Conservation (phyloP, 2,113 vertebrate species). For the Pseudorhombus dupliciocellatus region DNA sequence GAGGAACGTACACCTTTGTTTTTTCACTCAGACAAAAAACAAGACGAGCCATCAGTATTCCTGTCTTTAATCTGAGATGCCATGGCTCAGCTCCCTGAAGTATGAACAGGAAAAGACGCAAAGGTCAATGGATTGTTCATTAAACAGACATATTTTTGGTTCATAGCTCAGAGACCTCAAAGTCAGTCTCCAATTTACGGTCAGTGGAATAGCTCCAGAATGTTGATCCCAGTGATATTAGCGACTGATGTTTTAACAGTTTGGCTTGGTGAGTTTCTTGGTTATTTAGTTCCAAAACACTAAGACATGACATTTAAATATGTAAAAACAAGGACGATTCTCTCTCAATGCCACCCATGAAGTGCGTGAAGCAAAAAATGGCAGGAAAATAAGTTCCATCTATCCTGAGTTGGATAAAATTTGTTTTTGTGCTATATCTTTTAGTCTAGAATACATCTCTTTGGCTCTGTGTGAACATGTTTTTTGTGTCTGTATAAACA, state of each 20-base stretch:
- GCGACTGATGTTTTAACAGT: slow-evolving; percentile 31
- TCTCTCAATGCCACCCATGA: neutral
- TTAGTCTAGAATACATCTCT: neutral
- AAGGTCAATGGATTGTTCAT: neutral
- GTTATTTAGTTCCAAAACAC: slow-evolving; percentile 16
- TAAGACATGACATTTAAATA: slow-evolving; percentile 24
- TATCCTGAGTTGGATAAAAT: neutral
- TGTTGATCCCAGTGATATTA: slow-evolving; percentile 35
- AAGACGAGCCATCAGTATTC: slow-evolving; percentile 11
- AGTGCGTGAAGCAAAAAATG: neutral
- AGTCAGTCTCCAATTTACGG: slow-evolving; percentile 39
- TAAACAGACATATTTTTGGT: slow-evolving; percentile 26
- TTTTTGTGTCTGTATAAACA: slow-evolving; percentile 23
- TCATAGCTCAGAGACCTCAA: slow-evolving; percentile 23
- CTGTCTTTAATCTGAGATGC: slow-evolving; percentile 24
- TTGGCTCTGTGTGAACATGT: neutral
- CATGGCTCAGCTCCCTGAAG: slow-evolving; percentile 9
- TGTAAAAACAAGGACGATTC: slow-evolving; percentile 14
- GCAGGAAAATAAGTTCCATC: neutral
- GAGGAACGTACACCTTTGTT: slow-evolving; percentile 8
- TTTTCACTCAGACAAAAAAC: slow-evolving; percentile 11
- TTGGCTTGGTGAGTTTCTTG: slow-evolving; percentile 18
- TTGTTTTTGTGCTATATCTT: neutral
- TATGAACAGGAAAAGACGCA: slow-evolving; percentile 15
- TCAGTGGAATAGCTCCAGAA: slow-evolving; percentile 29